Evolutionary conservation across 37 sponge, comb jelly and placozoan species (phyloP), one percentile per base, ranked within the genome.

Genomic region (Bolinopsis microptera): DNA sequence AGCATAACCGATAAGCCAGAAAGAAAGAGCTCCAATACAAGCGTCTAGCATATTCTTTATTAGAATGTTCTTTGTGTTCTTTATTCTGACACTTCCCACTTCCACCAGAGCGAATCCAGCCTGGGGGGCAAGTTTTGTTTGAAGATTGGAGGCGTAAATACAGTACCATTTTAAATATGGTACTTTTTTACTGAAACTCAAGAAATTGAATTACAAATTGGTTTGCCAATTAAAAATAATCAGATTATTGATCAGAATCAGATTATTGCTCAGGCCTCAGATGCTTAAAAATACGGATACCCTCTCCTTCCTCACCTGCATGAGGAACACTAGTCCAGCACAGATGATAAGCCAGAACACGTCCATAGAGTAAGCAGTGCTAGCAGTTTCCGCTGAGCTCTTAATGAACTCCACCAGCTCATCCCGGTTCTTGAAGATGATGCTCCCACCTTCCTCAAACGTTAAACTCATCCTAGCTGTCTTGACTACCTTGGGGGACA

Each of bases 31-130:
- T 9, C 88, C 88, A 83, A 83, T 40, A 25, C 39, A 40, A 83
- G 48, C 88, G 31, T 83, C 88, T 9, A 83, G 24, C 48, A 39
- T 83, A 24, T 83, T 83, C n/a, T 83, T 83, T 24, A 32, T 39
- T 9, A 83, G 39, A 83, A 83, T 83, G 88, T 83, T 83, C 27
- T 40, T 39, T 9, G 39, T 39, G 31, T 83, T 83, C 88, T 83
- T 83, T 24, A 40, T 83, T 25, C 32, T 5, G 3, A 83, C 88
- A 31, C 26, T 38, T 32, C 88, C 88, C n/a, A 39, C 39, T 32
- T 83, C 88, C 8, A 83, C 39, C 8, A 83, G 39, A 33, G 48
- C 88, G 31, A 83, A 83, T 8, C 88, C 88, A 83, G 88, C 25
- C 88, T 83, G 88, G 18, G 61, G 5, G 5, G 61, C 8, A 21